A percentile compares a stretch with the other conserved stretches of the same genome.
These are phyloP conservation scores for Hyperoplus immaculatus DNA, from an alignment of 2,797 vertebrate genomes.

Conservation along the genomic window DNA sequence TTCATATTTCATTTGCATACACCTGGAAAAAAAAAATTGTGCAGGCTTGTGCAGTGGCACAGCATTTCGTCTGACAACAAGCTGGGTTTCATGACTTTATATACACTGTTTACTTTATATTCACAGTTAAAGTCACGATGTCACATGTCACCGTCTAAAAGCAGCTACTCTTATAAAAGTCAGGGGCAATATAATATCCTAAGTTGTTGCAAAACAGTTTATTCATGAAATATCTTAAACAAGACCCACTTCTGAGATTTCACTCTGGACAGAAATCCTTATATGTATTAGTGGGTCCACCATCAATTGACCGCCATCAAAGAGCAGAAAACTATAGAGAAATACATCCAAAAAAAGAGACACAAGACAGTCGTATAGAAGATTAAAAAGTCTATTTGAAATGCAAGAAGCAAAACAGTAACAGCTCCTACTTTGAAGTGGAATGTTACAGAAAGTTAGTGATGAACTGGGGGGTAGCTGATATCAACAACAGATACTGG, in stretches of 20 bases:
- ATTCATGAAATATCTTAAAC: constrained; percentile 44
- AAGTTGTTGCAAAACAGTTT: constrained; percentile 29
- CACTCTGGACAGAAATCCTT: not conserved
- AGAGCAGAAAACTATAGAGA: constrained; percentile 5
- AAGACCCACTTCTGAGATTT: constrained; percentile 13
- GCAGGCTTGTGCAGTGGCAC: too few relatives aligned
- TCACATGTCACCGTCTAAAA: not conserved
- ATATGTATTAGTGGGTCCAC: not conserved
- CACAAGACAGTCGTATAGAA: constrained; percentile 15
- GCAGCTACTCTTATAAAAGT: not conserved
- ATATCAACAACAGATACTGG: not conserved
- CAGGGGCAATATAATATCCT: not conserved
- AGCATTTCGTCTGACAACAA: too few relatives aligned
- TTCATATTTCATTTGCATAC: not conserved
- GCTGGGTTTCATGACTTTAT: too few relatives aligned
- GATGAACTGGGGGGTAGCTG: not conserved
- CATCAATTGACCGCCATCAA: not conserved
- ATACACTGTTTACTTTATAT: too few relatives aligned
- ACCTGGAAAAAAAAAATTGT: too few relatives aligned
- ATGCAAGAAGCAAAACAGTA: constrained; percentile 22
- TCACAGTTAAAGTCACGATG: not conserved
- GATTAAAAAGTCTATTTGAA: constrained; percentile 49
- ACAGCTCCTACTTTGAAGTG: constrained; percentile 33
- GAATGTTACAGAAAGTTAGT: constrained; percentile 42
- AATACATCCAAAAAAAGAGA: constrained; percentile 6